Conservation (phyloP, 2,797 vertebrate genomes). For the Bucorvus abyssinicus region DNA sequence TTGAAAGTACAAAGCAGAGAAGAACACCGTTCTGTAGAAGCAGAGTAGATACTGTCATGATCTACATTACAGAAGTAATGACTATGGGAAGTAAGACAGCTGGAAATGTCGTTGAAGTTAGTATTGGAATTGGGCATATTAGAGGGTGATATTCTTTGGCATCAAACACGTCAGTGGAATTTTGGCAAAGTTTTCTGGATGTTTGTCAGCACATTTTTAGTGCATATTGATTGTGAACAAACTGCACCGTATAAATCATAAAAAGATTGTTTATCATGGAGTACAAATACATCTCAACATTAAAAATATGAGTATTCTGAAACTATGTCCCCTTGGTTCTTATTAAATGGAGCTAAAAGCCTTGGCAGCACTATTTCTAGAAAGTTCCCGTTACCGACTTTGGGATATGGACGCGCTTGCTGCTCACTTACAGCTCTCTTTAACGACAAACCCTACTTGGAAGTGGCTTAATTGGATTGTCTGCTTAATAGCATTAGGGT, state of each 20-base stretch:
- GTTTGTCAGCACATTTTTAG: background rate
- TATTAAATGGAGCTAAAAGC: background rate
- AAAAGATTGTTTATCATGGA: background rate
- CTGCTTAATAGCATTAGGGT: constrained; percentile 64
- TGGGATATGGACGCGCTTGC: background rate
- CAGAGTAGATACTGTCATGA: background rate
- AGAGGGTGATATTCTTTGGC: background rate
- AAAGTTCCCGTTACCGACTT: background rate
- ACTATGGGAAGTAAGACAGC: background rate
- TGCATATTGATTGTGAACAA: background rate
- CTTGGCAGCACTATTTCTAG: background rate
- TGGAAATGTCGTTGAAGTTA: background rate
- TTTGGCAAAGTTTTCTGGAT: background rate
- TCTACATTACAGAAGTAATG: background rate
- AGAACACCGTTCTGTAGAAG: background rate
- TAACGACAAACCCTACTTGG: constrained; percentile 66
- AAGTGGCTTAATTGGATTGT: constrained; percentile 70
- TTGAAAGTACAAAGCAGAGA: background rate
- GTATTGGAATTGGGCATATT: background rate
- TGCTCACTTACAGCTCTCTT: constrained; percentile 59
- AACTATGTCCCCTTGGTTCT: background rate
- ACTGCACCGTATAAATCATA: background rate
- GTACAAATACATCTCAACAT: background rate
- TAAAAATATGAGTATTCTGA: background rate
- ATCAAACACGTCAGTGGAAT: background rate